These are phyloP conservation scores for Callipepla californica DNA, from an alignment of 2,113 vertebrate species.

Conservation along the genomic window DNA sequence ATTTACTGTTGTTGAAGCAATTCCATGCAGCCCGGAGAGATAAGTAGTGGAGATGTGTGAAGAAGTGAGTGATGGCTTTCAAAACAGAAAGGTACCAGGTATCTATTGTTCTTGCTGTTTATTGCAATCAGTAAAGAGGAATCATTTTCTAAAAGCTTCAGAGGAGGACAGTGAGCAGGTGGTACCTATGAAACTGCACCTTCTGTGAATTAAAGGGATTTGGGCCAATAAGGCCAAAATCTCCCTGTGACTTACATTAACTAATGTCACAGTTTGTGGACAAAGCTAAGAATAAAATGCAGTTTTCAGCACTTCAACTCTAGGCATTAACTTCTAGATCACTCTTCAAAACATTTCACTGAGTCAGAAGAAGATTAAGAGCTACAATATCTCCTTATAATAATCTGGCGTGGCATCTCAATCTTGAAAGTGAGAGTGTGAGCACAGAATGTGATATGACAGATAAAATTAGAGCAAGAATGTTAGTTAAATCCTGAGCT, in stretches of 20 bases:
- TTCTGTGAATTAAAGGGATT: background rate
- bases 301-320: background rate
- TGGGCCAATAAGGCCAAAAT: background rate
- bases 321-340: background rate
- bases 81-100: background rate
- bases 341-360: background rate
- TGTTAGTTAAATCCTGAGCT: background rate
- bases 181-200: background rate
- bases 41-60: background rate
- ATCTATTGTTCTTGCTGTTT: background rate
- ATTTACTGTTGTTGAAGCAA: background rate
- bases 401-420: background rate
- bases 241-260: too few species aligned
- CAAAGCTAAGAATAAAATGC: background rate
- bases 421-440: background rate
- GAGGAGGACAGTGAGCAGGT: background rate
- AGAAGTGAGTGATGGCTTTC: background rate
- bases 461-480: background rate
- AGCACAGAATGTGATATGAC: background rate
- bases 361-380: background rate
- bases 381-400: background rate
- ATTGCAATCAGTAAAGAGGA: background rate
- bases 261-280: background rate
- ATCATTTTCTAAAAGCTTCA: background rate
- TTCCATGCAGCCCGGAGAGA: rapidly evolving